Percentiles rank a stretch among this genome's conserved stretches.
These are phyloP conservation scores for Drosophila yakuba DNA, from an alignment of 1,140 invertebrate genomes.

Conservation along the genomic window DNA sequence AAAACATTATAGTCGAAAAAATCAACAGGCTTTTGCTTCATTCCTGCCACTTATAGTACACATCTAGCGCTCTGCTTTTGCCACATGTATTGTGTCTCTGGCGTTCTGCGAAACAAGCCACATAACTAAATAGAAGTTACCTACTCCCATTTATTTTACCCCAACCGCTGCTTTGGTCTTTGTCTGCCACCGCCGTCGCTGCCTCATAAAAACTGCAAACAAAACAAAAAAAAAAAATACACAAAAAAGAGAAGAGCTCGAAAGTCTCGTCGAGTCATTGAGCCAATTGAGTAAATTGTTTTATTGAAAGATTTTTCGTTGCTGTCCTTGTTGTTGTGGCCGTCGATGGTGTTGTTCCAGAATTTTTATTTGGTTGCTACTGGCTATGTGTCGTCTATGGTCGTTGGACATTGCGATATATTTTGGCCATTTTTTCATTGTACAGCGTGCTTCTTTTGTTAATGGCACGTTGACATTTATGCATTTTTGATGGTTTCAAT, in stretches of 20 bases:
- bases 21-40: neutral
- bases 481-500: conserved; percentile 71
- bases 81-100: conserved; percentile 27
- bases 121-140: conserved; percentile 75
- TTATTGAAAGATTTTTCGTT: conserved; percentile 78
- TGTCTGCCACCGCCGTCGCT: conserved; percentile 50
- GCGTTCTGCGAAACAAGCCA: conserved; percentile 63
- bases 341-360: conserved; percentile 11
- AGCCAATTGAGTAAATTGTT: conserved; percentile 82
- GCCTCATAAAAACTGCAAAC: conserved; percentile 70
- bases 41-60: neutral
- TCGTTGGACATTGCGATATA: conserved; percentile 21
- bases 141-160: conserved; percentile 9
- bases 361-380: conserved; percentile 8
- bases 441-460: conserved; percentile 23
- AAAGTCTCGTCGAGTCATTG: conserved; percentile 76
- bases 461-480: conserved; percentile 66
- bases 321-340: conserved; percentile 59
- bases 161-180: conserved; percentile 19
- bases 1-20: neutral
- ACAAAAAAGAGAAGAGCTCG: conserved; percentile 11
- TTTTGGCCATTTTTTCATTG: conserved; percentile 27
- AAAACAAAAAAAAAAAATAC: conserved; percentile 25
- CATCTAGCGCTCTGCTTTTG: conserved; percentile 5
- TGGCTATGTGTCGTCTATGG: conserved; percentile 22